Percentiles rank a stretch among this genome's conserved stretches.
phyloP scores from a whole-genome alignment of 2,888 invertebrate genomes.

The Archips xylosteana region DNA sequence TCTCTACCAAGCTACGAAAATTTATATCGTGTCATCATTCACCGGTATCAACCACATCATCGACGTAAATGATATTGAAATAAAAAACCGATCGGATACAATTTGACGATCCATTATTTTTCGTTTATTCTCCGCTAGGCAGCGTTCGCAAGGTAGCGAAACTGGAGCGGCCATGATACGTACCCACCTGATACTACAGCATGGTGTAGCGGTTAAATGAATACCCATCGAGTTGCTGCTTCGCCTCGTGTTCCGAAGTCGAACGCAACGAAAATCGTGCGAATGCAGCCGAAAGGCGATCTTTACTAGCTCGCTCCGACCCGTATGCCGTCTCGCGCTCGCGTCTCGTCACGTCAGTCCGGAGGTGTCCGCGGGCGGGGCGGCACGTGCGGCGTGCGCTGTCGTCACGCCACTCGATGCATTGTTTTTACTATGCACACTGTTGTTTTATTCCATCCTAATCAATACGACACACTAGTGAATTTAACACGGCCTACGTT shows the following conservation, averaged over 20 bases:
- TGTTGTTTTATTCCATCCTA: slow-evolving; percentile 78
- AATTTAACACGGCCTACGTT: slow-evolving; percentile 66
- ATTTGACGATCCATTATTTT: slow-evolving; percentile 33
- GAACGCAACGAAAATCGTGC: slow-evolving; percentile 70
- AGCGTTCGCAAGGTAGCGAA: slow-evolving; percentile 8
- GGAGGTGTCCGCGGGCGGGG: slow-evolving; percentile 82
- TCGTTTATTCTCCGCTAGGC: slow-evolving; percentile 21
- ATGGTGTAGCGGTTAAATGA: slow-evolving; percentile 34
- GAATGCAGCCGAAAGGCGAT: slow-evolving; percentile 76
- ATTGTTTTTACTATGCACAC: slow-evolving; percentile 76
- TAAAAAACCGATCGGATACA: slow-evolving; percentile 18
- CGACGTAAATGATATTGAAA: slow-evolving; percentile 15
- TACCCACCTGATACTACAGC: slow-evolving; percentile 30
- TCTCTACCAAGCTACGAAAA: neutral
- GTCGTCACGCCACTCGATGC: slow-evolving; percentile 76
- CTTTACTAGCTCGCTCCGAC: slow-evolving; percentile 60
- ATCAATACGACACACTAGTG: slow-evolving; percentile 75
- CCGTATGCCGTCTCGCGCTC: slow-evolving; percentile 45
- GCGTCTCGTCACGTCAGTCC: slow-evolving; percentile 62
- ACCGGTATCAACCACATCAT: slow-evolving; percentile 9
- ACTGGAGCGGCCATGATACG: slow-evolving; percentile 26
- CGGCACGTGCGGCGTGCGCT: slow-evolving; percentile 76
- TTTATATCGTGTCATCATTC: neutral
- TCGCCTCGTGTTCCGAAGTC: slow-evolving; percentile 48
- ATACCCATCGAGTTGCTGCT: slow-evolving; percentile 38